Conservation (phyloP, 2,113 vertebrate genomes). For the Galbula dea region DNA sequence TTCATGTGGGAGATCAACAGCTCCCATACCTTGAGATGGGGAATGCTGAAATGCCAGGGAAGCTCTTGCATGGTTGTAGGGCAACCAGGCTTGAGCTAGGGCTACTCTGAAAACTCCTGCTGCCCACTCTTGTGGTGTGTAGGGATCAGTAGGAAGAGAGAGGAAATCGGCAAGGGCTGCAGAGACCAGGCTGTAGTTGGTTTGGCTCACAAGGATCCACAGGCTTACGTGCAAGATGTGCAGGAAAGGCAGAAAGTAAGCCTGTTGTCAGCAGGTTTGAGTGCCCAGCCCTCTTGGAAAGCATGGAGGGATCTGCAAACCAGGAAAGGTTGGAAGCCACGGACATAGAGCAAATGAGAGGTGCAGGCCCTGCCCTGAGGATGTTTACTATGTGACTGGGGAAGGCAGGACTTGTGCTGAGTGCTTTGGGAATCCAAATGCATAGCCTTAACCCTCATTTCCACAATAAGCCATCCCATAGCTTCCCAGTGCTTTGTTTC, state of each 20-base stretch:
- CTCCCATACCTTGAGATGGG: slow-evolving; percentile 50
- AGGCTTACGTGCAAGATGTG: slow-evolving; percentile 11
- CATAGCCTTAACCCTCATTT: not conserved
- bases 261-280: slow-evolving; percentile 34
- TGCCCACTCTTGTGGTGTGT: not conserved
- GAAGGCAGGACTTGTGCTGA: not conserved
- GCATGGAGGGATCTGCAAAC: slow-evolving; percentile 5
- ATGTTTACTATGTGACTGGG: not conserved
- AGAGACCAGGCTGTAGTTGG: not conserved
- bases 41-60: slow-evolving; percentile 20
- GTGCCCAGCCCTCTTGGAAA: not conserved
- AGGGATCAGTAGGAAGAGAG: not conserved
- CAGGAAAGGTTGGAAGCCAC: slow-evolving; percentile 16
- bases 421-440: not conserved
- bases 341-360: slow-evolving; percentile 7
- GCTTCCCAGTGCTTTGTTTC: not conserved
- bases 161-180: not conserved
- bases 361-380: slow-evolving; percentile 43
- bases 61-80: too few species aligned
- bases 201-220: not conserved
- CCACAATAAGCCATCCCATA: not conserved
- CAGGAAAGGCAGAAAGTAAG: not conserved
- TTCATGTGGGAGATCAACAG: slow-evolving; percentile 63
- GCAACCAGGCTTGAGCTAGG: not conserved
- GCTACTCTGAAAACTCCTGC: not conserved